Evolutionary conservation across 2,113 vertebrate species (phyloP).

Genomic region (Corapipo altera): DNA sequence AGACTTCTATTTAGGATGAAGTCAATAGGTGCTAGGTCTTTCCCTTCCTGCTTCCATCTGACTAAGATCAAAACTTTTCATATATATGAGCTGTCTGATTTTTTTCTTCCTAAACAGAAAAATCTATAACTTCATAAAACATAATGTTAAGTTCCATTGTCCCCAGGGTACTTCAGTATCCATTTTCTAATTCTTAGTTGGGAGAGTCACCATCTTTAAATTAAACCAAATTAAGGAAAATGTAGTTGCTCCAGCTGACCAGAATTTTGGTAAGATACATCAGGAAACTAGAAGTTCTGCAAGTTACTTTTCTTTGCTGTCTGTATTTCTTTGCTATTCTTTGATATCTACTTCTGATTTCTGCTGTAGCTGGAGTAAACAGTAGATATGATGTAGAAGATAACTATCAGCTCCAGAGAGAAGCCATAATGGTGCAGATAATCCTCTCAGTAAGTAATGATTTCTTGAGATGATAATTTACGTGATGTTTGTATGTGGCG

Average conservation of each 20-base stretch:
- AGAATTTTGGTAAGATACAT: background rate
- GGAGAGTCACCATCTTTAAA: background rate
- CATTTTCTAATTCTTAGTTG: background rate
- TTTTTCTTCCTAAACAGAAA: background rate
- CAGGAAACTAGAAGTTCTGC: background rate
- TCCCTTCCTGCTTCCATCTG: background rate
- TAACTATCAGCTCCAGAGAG: background rate
- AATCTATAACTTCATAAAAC: background rate
- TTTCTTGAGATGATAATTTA: background rate
- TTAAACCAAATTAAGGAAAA: background rate
- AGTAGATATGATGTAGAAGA: background rate
- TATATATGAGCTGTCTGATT: background rate
- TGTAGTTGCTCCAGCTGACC: background rate
- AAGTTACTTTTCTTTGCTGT: background rate
- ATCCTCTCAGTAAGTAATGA: background rate
- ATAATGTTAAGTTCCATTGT: background rate
- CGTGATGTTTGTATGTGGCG: background rate
- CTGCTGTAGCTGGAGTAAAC: background rate
- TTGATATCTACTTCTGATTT: background rate
- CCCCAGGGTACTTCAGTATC: background rate
- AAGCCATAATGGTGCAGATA: background rate
- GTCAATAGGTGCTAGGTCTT: background rate
- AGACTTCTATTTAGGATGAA: background rate
- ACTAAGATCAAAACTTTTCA: background rate
- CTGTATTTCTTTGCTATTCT: background rate